Evolutionary conservation across 2,888 invertebrate genomes (phyloP).

Genomic region (Heliconius ismenius): DNA sequence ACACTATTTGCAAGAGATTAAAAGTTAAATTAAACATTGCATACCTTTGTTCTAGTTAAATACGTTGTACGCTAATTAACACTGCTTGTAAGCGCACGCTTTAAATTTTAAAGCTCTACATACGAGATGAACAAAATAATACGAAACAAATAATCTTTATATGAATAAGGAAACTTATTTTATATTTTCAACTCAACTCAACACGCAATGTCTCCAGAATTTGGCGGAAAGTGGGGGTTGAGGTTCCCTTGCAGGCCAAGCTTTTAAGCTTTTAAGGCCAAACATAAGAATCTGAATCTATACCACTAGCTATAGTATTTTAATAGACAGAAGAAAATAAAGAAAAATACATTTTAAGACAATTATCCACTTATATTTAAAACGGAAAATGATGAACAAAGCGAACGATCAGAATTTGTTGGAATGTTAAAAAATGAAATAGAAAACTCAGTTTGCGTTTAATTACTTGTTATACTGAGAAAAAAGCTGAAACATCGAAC

Average conservation of each 20-base stretch:
- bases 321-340: too few species aligned
- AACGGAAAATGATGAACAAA: constrained; percentile 1
- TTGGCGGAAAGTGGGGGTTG: too few species aligned
- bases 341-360: too few species aligned
- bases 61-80: constrained; percentile 26
- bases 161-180: background rate
- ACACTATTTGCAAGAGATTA: constrained; percentile 25
- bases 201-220: too few species aligned
- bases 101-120: constrained; percentile 14
- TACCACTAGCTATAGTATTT: too few species aligned
- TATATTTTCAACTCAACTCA: too few species aligned
- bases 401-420: background rate
- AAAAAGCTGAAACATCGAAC: constrained; percentile 14
- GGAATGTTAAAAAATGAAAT: background rate
- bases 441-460: constrained; percentile 25
- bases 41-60: constrained; percentile 25
- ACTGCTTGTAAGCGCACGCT: constrained; percentile 8
- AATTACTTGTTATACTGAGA: constrained; percentile 22
- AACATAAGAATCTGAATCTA: too few species aligned
- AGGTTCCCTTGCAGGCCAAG: too few species aligned
- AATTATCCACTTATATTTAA: background rate
- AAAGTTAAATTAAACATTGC: constrained; percentile 26
- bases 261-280: too few species aligned
- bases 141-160: constrained; percentile 10
- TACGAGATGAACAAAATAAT: constrained; percentile 16